Conservation (phyloP, 2,113 vertebrate species). For the Datnioides undecimradiatus region DNA sequence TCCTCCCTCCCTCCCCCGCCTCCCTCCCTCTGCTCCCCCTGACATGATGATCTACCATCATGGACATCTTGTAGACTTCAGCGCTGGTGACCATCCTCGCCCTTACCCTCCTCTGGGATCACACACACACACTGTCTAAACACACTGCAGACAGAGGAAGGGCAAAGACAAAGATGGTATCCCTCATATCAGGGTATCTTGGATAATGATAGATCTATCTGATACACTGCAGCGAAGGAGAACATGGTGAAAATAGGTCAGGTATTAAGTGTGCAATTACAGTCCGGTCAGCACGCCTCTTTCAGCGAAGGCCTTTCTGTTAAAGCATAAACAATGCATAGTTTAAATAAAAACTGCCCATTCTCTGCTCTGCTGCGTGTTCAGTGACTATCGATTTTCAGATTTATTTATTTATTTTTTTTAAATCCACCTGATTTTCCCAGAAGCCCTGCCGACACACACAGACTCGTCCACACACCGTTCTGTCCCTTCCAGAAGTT, state of each 20-base stretch:
- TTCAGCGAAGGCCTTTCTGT: not conserved
- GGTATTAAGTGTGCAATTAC: constrained; percentile 21
- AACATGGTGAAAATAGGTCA: constrained; percentile 42
- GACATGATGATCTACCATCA: constrained; percentile 51
- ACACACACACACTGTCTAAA: not conserved
- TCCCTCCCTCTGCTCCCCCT: constrained; percentile 4
- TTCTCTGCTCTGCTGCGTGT: not conserved
- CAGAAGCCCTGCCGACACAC: constrained; percentile 6
- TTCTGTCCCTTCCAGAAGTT: not conserved
- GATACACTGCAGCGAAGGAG: constrained; percentile 9
- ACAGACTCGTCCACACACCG: not conserved
- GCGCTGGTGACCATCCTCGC: constrained; percentile 12
- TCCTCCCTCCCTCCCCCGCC: not conserved
- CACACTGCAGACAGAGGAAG: constrained; percentile 3
- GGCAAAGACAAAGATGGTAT: constrained; percentile 42
- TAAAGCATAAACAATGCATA: not conserved
- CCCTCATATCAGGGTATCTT: not conserved
- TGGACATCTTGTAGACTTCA: constrained; percentile 39
- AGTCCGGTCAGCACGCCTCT: not conserved
- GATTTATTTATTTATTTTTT: no score
- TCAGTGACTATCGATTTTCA: constrained; percentile 18
- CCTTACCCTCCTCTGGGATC: constrained; percentile 25
- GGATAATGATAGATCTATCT: constrained; percentile 23
- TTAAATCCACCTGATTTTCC: constrained; percentile 20
- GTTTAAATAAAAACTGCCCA: constrained; percentile 17